Evolutionary conservation across 2,113 vertebrate species (phyloP), one percentile per base, ranked within the genome.

Genomic region (Mionectes macconnelli): DNA sequence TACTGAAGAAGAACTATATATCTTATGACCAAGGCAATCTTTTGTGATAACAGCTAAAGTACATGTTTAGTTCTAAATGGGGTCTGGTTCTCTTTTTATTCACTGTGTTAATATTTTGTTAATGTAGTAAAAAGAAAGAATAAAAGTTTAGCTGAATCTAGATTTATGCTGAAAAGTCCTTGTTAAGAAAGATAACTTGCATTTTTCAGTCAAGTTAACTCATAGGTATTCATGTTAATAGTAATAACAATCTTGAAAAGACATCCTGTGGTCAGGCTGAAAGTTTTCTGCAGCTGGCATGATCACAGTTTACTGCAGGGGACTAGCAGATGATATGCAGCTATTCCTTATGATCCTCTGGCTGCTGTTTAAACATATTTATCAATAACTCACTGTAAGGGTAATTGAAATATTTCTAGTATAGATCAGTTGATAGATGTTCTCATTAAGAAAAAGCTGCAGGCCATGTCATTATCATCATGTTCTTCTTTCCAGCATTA

Each of bases 401-500:
- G 42, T 73, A 80, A 88, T 50, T 42, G 31, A 60, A 86, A 87
- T 40, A 53, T 87, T 91, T 76, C 57, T 91, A 22, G 62, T 9
- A 39, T 69, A 77, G 44, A 85, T 76, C 60, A 76, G 57, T 12
- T 88, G 82, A 95, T 90, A 83, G 55, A 86, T 91, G 39, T 40
- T 90, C 22, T 86, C 63, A 80, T 92, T 94, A 91, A 85, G 14
- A 86, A 78, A 93, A 91, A 88, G 30, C 85, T 92, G 30, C 39
- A 84, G 92, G 93, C 50, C 22, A n/a, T 68, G 52, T 63, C 52
- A 77, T 90, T 88, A 86, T 91, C 55, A 79, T 69, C 10, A 84
- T 70, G 37, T 8, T 79, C 45, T 84, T 89, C 47, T 79, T 89
- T 82, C 23, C 57, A 50, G 49, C 20, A 50, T 87, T 79, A 18